phyloP scores from a whole-genome alignment of 2,797 vertebrate genomes.

The Leptodactylus fallax region DNA sequence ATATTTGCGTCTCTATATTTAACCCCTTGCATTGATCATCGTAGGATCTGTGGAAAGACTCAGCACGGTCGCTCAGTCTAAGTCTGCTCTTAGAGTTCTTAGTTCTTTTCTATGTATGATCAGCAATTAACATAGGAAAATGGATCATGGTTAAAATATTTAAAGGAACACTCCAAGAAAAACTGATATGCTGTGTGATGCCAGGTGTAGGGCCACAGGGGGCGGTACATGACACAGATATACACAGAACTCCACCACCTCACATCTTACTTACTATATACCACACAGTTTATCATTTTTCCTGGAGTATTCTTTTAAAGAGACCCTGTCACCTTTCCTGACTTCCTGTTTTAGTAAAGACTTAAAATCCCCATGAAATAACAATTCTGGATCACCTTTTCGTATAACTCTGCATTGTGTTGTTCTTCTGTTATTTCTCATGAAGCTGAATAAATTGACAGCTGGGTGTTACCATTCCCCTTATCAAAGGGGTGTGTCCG shows the following conservation, averaged over 20 bases:
- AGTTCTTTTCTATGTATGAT: neutral
- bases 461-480: no score
- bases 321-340: neutral
- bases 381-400: no score
- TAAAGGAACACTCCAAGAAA: neutral
- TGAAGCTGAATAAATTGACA: no score
- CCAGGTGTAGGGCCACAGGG: neutral
- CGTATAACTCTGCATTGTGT: no score
- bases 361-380: no score
- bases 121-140: neutral
- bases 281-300: neutral
- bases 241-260: neutral
- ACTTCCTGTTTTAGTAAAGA: no score
- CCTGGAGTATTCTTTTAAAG: neutral
- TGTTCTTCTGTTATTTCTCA: no score
- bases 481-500: no score
- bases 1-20: constrained; percentile 7
- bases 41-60: neutral
- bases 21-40: constrained; percentile 25
- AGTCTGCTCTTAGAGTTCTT: no score
- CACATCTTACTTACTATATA: neutral
- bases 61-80: neutral
- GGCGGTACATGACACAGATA: neutral
- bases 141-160: neutral
- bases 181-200: neutral